A percentile compares a stretch with the other conserved stretches of the same genome.
These are phyloP conservation scores for Menidia menidia DNA, from an alignment of 2,797 vertebrate genomes.

Conservation along the genomic window DNA sequence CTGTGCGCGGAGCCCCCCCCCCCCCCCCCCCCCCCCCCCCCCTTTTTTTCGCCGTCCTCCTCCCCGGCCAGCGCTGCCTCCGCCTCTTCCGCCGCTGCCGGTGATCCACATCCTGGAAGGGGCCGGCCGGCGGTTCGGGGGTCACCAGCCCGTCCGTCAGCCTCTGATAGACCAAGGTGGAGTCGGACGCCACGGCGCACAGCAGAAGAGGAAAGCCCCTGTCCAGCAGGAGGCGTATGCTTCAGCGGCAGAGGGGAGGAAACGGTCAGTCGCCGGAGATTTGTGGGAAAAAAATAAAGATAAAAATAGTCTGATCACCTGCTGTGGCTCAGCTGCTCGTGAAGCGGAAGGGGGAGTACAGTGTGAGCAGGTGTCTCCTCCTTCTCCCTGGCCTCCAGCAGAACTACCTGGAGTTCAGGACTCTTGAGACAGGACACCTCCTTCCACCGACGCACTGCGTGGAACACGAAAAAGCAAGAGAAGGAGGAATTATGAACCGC, in stretches of 20 bases:
- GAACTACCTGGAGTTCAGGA: constrained; percentile 86
- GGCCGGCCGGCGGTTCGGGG: constrained; percentile 87
- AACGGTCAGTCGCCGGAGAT: background rate
- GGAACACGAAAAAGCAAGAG: background rate
- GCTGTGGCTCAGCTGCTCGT: constrained; percentile 84
- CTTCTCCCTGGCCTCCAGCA: constrained; percentile 86
- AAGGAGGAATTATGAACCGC: no score
- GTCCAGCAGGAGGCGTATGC: constrained; percentile 74
- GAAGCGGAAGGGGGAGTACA: constrained; percentile 86
- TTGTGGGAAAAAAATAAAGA: fast-evolving
- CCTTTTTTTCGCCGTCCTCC: background rate
- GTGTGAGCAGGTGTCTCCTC: constrained; percentile 82
- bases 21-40: background rate
- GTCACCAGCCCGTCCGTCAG: constrained; percentile 88
- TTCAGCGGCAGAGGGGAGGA: constrained; percentile 34
- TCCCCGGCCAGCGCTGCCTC: constrained; percentile 64
- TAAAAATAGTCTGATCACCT: constrained; percentile 79
- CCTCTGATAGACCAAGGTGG: constrained; percentile 95
- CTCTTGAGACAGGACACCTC: constrained; percentile 85
- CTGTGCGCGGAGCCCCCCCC: no score
- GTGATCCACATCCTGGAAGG: constrained; percentile 78
- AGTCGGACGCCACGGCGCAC: constrained; percentile 93
- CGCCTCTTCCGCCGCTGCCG: constrained; percentile 84
- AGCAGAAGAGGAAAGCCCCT: constrained; percentile 82
- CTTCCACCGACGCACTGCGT: constrained; percentile 85